Percentiles rank a stretch among this genome's conserved stretches.
These are phyloP conservation scores for Tetraneura akinire DNA, from an alignment of 1,140 invertebrate species.

Conservation along the genomic window DNA sequence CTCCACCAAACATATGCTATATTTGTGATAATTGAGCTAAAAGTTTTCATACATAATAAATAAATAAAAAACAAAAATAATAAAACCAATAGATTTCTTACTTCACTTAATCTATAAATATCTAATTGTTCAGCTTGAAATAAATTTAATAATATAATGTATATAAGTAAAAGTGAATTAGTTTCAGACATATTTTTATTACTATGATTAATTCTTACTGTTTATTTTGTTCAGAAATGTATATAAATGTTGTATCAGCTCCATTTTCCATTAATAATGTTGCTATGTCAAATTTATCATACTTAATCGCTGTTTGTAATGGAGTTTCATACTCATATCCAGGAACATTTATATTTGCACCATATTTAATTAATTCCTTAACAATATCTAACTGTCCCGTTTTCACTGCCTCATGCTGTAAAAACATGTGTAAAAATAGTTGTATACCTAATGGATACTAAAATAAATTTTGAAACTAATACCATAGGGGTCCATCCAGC, in stretches of 20 bases:
- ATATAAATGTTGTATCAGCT: slow-evolving; percentile 27
- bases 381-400: slow-evolving; percentile 66
- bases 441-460: no score
- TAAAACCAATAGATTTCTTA: no score
- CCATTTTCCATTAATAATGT: slow-evolving; percentile 37
- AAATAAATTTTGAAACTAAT: no score
- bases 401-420: slow-evolving; percentile 69
- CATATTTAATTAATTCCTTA: slow-evolving; percentile 65
- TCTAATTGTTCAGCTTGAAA: no score
- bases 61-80: no score
- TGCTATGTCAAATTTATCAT: slow-evolving; percentile 19
- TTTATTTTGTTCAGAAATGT: slow-evolving; percentile 26
- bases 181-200: not conserved
- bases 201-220: slow-evolving; percentile 37
- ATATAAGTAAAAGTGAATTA: no score
- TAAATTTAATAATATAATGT: no score
- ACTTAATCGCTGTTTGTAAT: slow-evolving; percentile 69
- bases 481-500: slow-evolving; percentile 76
- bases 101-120: no score
- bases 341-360: slow-evolving; percentile 68
- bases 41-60: no score
- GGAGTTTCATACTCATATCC: slow-evolving; percentile 69
- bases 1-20: no score
- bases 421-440: no score
- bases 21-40: no score